Conservation (phyloP, 2,888 invertebrate genomes). For the Epistrophe grossulariae region DNA sequence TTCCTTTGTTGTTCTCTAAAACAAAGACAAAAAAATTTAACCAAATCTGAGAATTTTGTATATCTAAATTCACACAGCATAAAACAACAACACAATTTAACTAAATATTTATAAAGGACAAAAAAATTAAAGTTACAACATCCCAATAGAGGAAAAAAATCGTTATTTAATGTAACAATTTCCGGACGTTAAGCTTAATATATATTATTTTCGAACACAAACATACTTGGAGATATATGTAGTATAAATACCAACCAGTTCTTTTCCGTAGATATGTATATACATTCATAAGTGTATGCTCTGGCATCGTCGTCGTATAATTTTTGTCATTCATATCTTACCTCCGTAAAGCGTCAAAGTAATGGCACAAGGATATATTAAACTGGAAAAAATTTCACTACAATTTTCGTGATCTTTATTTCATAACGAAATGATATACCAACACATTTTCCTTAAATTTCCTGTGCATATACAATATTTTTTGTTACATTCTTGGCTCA, state of each 20-base stretch:
- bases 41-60: neutral
- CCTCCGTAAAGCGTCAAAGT: slow-evolving; percentile 24
- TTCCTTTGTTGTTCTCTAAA: too few relatives aligned
- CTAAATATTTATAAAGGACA: slow-evolving; percentile 5
- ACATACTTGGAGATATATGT: slow-evolving; percentile 1
- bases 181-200: slow-evolving; percentile 9
- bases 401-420: slow-evolving; percentile 61
- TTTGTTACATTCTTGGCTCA: neutral
- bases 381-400: slow-evolving; percentile 19
- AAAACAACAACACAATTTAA: neutral
- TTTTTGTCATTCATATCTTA: slow-evolving; percentile 50
- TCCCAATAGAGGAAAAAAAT: slow-evolving; percentile 22
- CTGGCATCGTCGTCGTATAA: slow-evolving; percentile 40
- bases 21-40: neutral
- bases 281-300: neutral
- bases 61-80: neutral
- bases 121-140: slow-evolving; percentile 35
- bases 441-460: slow-evolving; percentile 61
- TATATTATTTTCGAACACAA: slow-evolving; percentile 20
- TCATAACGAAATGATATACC: slow-evolving; percentile 31
- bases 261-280: neutral
- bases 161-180: slow-evolving; percentile 55
- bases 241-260: neutral
- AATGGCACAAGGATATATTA: neutral
- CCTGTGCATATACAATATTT: slow-evolving; percentile 37